Evolutionary conservation across 2,888 invertebrate species (phyloP).

Genomic region (Didymodactylos carnosus): DNA sequence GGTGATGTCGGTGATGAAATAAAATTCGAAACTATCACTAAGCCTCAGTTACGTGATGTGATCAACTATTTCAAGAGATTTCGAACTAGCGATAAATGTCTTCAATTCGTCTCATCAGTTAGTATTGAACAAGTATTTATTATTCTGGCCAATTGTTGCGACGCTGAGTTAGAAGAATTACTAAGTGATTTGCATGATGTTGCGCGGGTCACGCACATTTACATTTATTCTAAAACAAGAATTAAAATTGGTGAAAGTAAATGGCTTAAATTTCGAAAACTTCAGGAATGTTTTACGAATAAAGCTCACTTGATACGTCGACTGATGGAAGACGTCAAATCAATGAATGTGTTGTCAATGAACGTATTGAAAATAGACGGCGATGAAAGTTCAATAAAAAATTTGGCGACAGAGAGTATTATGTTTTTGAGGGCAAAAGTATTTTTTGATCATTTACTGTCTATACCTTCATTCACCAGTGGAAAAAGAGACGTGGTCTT

Average conservation of each 20-base stretch:
- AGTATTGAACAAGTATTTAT: neutral
- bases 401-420: neutral
- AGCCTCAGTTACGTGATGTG: neutral
- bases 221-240: neutral
- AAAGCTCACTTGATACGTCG: neutral
- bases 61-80: neutral
- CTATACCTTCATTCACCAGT: neutral
- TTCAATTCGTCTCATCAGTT: neutral
- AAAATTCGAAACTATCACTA: neutral
- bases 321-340: neutral
- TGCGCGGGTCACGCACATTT: neutral
- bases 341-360: neutral
- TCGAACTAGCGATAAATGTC: neutral
- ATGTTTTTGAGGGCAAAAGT: neutral
- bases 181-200: neutral
- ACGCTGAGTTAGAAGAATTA: neutral
- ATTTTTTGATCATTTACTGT: neutral
- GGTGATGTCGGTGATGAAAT: neutral
- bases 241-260: neutral
- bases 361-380: neutral
- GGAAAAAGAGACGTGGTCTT: neutral
- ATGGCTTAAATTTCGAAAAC: neutral
- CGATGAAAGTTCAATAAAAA: neutral
- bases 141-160: neutral
- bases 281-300: neutral